Base-by-base conservation (phyloP, 1,140 invertebrate genomes). In the Trichogramma pretiosum region DNA sequence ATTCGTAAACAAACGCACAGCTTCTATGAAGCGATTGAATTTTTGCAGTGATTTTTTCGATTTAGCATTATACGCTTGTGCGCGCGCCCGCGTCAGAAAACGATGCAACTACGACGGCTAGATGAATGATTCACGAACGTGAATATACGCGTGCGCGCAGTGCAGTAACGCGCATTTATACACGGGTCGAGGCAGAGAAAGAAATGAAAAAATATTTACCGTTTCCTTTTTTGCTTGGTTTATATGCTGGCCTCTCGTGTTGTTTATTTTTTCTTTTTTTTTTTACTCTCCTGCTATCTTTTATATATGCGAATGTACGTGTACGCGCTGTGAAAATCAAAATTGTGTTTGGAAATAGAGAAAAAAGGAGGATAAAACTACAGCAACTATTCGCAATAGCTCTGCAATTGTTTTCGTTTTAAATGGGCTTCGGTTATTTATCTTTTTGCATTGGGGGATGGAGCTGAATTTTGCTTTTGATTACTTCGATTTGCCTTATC, bases 181-280 rank as follows among this genome's bases (percentile, higher is more conserved):
- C 7, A 19, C 37, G n/a, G 28, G 18, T 17, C 9, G 5, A 17
- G 23, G 17, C 5, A 19, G 40, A 37, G 34, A 39, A 24, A 38
- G 35, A 39, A 44, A 28, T 39, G 35, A 41, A 45, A 50, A 46
- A 40, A 50, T 50, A 50, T 50, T 45, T 50, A 45, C 42, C 36
- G 16, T 45, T 50, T 45, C 37, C 28, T 45, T 50, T 39, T 39
- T 44, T 14, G 36, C 34, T 41, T 14, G n/a, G n/a, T n/a, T n/a
- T n/a, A n/a, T n/a, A n/a, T 32, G 13, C 10, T 13, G 11, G n/a
- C 3, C 36, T 13, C 30, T 33, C 19, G 23, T n/a, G 2, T 3
- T 2, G n/a, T n/a, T n/a, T n/a, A n/a, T n/a, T n/a, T n/a, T n/a
- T n/a, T n/a, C n/a, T n/a, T 2, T 28, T 37, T 28, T 30, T 39